Conservation (phyloP, 2,113 vertebrate genomes). For the Enhydra lutris region DNA sequence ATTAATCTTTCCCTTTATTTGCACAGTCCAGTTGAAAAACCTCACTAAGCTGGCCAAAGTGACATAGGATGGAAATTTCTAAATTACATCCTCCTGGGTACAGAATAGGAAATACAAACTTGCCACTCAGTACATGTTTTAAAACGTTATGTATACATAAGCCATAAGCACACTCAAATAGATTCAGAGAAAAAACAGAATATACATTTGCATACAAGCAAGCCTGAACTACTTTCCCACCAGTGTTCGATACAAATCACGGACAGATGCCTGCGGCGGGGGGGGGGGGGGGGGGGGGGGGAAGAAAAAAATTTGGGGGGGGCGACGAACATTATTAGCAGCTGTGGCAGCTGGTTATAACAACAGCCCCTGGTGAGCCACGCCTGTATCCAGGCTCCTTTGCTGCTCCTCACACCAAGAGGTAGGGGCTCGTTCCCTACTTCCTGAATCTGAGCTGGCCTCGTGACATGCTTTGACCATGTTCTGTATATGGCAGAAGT, state of each 20-base stretch:
- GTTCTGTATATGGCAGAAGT: background rate
- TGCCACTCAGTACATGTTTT: background rate
- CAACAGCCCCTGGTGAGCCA: background rate
- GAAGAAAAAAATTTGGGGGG: too few species aligned
- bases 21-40: background rate
- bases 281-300: fast-evolving
- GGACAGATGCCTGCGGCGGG: fast-evolving
- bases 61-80: background rate
- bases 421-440: background rate
- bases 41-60: background rate
- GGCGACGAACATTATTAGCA: background rate
- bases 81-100: background rate
- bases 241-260: background rate
- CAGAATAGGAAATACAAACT: background rate
- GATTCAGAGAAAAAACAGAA: background rate
- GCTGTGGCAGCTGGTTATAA: background rate
- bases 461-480: background rate
- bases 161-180: background rate
- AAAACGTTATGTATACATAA: background rate
- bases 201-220: background rate
- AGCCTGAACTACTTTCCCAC: background rate
- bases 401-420: background rate
- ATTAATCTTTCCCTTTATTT: conserved; percentile 4
- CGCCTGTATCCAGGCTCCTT: background rate
- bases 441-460: background rate